Base-by-base conservation (phyloP, 2,797 vertebrate genomes). In the Enoplosus armatus region DNA sequence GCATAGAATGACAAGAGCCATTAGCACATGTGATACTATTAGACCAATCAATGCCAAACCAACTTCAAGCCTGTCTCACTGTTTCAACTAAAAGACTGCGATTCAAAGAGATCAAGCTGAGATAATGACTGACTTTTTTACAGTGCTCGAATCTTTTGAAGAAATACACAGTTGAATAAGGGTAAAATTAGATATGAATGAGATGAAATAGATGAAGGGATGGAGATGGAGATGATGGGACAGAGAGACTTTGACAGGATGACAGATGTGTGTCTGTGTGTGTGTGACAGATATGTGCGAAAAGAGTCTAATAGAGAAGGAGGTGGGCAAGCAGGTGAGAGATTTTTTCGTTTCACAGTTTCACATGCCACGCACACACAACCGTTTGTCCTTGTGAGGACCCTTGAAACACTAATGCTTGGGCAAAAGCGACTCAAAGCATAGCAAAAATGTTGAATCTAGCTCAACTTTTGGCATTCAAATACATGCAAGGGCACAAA, bases 11-110 rank as follows among this genome's bases (percentile, higher is more conserved):
- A 88, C 73, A 66, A 63, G 60, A 29, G 20, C 73, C 73, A 86
- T 92, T 84, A 86, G 68, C 70, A 74, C 63, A 76, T 58, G 68
- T 77, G 75, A 85, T 58, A 55, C 67, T 29, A 11, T 72, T 58
- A n/a, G 61, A 88, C 39, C 69, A 70, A 77, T 86, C 83, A 85
- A 73, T 72, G 82, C 41, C 78, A 66, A 74, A 69, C 53, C 31
- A 24, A 85, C 68, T 73, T 79, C 50, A 82, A 85, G 69, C 69
- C 61, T 14, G 69, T 84, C 80, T 81, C 55, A 9, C 31, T 35
- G 65, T 75, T 84, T 71, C 60, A 50, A 55, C 53, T 60, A 8
- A 62, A 79, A 83, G 73, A 66, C 76, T 4, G 18, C 8, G 43
- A 60, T 56, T 79, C 11, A n/a, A 27, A 12, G 24, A 82, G 72